A percentile compares a stretch with the other conserved stretches of the same genome.
Conservation (phyloP, 2,797 vertebrate genomes). For the Eidolon dupreanum region DNA sequence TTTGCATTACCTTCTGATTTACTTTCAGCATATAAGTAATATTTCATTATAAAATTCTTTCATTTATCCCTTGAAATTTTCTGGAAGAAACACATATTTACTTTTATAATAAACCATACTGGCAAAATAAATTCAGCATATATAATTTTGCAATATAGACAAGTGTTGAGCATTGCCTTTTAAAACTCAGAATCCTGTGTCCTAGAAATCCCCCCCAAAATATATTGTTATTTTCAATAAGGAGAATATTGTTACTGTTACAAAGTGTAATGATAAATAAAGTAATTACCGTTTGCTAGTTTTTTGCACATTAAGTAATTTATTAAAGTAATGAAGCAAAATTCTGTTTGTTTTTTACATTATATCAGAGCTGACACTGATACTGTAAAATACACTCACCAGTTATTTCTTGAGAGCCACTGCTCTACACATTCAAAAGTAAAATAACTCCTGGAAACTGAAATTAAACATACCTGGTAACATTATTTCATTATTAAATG, state of each 20-base stretch:
- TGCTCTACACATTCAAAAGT: neutral
- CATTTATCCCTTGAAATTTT: neutral
- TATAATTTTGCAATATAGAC: neutral
- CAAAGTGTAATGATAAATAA: neutral
- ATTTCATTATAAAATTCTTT: neutral
- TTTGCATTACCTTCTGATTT: neutral
- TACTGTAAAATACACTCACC: neutral
- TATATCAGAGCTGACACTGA: neutral
- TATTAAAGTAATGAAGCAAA: neutral
- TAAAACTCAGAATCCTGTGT: neutral
- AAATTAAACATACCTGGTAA: neutral
- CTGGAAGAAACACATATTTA: neutral
- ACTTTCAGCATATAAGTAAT: neutral
- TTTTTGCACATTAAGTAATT: neutral
- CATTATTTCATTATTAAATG: neutral
- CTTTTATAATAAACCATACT: neutral
- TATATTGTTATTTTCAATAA: neutral
- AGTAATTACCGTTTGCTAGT: neutral
- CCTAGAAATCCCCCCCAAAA: neutral
- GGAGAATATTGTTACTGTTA: neutral
- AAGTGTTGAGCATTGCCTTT: neutral
- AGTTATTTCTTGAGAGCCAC: neutral
- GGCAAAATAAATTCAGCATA: neutral
- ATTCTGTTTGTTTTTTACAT: neutral
- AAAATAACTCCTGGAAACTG: neutral